Base-by-base conservation (phyloP, 2,888 invertebrate genomes). In the Thysanoteuthis rhombus region DNA sequence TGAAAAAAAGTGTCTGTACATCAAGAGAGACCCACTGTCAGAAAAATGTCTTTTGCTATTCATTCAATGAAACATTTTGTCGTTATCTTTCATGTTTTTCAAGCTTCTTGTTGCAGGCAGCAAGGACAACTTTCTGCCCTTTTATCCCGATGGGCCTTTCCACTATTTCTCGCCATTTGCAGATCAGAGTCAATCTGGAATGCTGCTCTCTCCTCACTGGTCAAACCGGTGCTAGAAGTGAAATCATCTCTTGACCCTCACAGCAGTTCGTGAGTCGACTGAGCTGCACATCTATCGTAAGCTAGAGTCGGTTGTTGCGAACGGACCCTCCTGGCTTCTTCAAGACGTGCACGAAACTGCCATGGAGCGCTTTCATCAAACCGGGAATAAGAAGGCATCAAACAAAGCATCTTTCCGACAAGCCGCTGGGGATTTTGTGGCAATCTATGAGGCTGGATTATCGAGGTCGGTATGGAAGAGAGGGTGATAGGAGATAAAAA, bases 231-330 rank as follows among this genome's bases (percentile, higher is more conserved):
- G 75, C 75, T 75, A 10, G n/a, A 16, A 75, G 75, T 75, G 16
- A 75, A 75, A 75, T 75, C 75, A 75, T 75, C 75, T 75, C 75
- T 75, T 75, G 75, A 75, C 75, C 75, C 75, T 75, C 75, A 75
- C 75, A 75, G 75, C 75, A n/a, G 75, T 75, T 75, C 75, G 75
- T 75, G 75, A 75, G 75, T 75, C 75, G 75, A 36, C n/a, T 36
- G 75, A 75, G 75, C 19, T 19, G n/a, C 75, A 75, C n/a, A 75
- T 75, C 75, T 75, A 75, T 75, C 75, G 75, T 16, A 10, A n/a
- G 36, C 3, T 16, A 75, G 75, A 75, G 75, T 8, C 75, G n/a
- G 75, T 36, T 75, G n/a, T 36, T 75, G 16, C 36, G 75, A 8
- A 16, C 36, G 75, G 75, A 22, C 36, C 75, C 75, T 75, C 16